A percentile compares a stretch with the other conserved stretches of the same genome.
These are phyloP conservation scores for Dromas ardeola DNA, from an alignment of 2,113 vertebrate genomes.

Conservation along the genomic window DNA sequence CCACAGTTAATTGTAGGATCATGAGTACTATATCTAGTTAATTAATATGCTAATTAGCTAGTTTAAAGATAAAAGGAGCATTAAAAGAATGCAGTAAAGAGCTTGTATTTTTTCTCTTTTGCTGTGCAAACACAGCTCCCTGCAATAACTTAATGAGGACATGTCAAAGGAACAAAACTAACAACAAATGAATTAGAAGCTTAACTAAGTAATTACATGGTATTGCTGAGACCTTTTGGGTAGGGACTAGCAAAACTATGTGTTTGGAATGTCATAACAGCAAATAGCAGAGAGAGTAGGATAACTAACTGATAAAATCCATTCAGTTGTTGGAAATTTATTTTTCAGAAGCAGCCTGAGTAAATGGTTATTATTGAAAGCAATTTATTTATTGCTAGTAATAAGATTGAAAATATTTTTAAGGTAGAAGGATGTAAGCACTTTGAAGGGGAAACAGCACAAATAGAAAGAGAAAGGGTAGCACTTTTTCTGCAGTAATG, in stretches of 20 bases:
- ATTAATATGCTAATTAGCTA: slow-evolving; percentile 54
- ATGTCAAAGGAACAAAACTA: slow-evolving; percentile 45
- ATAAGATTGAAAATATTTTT: background rate
- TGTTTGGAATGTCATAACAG: background rate
- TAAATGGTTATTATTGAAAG: background rate
- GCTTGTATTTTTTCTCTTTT: slow-evolving; percentile 34
- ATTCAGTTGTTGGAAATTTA: background rate
- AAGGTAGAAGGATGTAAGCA: background rate
- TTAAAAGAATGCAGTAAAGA: slow-evolving; percentile 24
- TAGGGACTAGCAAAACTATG: background rate
- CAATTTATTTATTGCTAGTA: background rate
- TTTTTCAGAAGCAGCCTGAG: background rate
- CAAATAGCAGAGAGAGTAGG: background rate
- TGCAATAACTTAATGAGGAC: slow-evolving; percentile 43
- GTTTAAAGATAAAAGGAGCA: slow-evolving; percentile 31
- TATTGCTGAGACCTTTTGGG: slow-evolving; percentile 7
- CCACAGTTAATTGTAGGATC: background rate
- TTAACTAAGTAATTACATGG: slow-evolving; percentile 41
- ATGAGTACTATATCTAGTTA: background rate
- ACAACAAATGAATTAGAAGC: slow-evolving; percentile 20
- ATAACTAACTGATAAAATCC: background rate
- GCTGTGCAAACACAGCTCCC: slow-evolving; percentile 30
- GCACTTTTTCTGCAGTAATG: background rate
- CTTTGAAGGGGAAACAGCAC: background rate
- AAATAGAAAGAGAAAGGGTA: background rate